phyloP scores from a whole-genome alignment of 2,113 vertebrate species.

The Macquaria australasica region DNA sequence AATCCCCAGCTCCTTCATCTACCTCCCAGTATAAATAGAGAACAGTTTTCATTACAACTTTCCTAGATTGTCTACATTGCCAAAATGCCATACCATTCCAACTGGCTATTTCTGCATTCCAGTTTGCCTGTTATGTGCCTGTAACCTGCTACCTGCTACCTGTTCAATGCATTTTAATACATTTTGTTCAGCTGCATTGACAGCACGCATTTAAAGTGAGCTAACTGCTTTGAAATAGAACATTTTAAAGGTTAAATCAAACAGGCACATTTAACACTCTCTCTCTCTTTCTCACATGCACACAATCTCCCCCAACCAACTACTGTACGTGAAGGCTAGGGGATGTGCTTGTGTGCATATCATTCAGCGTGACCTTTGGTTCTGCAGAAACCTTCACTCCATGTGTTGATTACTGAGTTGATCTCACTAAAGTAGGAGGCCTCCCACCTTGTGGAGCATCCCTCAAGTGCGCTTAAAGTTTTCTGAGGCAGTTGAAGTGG shows the following conservation, averaged over 20 bases:
- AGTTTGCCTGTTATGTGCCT: neutral
- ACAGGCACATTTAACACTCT: slow-evolving; percentile 8
- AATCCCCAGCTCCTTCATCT: neutral
- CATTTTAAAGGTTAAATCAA: slow-evolving; percentile 24
- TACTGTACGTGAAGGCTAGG: neutral
- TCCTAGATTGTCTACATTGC: neutral
- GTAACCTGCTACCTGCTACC: neutral
- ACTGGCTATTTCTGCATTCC: neutral
- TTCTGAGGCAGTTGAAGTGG: slow-evolving; percentile 2
- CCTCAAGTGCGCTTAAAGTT: slow-evolving; percentile 16
- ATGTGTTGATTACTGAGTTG: slow-evolving; percentile 53
- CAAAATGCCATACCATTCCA: neutral
- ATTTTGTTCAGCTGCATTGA: neutral
- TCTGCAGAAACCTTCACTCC: slow-evolving; percentile 17
- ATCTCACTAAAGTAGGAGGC: slow-evolving; percentile 54
- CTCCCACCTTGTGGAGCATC: slow-evolving; percentile 1
- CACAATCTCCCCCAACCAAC: neutral
- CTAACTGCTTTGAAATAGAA: slow-evolving; percentile 7
- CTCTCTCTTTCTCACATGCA: neutral
- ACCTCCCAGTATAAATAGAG: neutral
- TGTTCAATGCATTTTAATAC: neutral
- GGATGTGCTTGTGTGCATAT: slow-evolving; percentile 26
- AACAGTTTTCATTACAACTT: neutral
- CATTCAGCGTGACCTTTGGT: slow-evolving; percentile 47
- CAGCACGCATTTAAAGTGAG: neutral